A percentile compares a stretch with the other conserved stretches of the same genome.
phyloP scores from a whole-genome alignment of 2,113 vertebrate species.

The Actenoides hombroni region DNA sequence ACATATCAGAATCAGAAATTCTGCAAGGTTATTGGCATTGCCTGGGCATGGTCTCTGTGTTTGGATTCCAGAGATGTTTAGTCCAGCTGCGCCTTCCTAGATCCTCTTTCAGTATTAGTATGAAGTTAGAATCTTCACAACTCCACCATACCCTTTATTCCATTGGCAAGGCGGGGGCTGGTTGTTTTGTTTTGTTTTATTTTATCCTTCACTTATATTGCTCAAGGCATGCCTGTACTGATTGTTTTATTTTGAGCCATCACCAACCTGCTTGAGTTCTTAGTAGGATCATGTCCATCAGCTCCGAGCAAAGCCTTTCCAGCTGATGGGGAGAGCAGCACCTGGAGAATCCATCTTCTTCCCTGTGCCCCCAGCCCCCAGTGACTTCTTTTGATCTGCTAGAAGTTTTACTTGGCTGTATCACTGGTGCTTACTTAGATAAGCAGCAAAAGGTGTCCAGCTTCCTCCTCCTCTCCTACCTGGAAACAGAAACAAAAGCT shows the following conservation, averaged over 20 bases:
- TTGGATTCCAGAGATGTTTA: not conserved
- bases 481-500: not conserved
- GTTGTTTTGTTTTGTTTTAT: not conserved
- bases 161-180: fast-evolving
- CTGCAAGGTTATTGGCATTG: not conserved
- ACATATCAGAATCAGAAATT: not conserved
- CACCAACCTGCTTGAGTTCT: fast-evolving
- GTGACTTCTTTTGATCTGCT: not conserved
- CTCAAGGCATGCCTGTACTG: not conserved
- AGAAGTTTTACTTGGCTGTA: not conserved
- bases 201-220: not conserved
- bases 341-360: not conserved
- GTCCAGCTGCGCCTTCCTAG: not conserved
- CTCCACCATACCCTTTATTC: not conserved
- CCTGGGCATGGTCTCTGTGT: not conserved
- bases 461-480: not conserved
- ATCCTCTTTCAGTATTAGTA: not conserved
- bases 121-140: not conserved
- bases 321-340: not conserved
- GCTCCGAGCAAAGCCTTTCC: not conserved
- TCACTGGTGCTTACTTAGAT: not conserved
- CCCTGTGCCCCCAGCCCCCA: not conserved
- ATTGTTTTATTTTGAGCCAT: not conserved
- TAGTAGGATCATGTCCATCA: not conserved
- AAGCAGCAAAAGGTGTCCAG: not conserved